A percentile compares a stretch with the other conserved stretches of the same genome.
phyloP scores from a whole-genome alignment of 2,888 invertebrate genomes.

The Sussaba pulchella region DNA sequence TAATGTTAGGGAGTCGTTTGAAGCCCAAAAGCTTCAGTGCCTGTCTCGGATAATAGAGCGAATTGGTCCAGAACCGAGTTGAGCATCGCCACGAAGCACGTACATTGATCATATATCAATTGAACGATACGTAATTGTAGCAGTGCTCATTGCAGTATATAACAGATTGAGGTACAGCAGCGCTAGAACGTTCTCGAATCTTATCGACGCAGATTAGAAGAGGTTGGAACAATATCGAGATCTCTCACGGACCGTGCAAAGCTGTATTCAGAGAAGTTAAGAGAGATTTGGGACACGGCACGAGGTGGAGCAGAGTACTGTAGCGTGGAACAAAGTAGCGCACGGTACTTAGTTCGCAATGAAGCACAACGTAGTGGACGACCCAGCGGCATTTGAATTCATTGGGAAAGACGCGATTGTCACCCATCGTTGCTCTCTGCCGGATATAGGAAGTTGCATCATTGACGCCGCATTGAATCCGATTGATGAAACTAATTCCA shows the following conservation, averaged over 20 bases:
- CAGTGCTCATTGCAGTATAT: background rate
- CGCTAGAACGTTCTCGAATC: background rate
- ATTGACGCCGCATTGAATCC: too few species aligned
- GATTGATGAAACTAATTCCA: background rate
- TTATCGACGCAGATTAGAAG: background rate
- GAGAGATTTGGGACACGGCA: background rate
- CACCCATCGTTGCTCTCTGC: background rate
- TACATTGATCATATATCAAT: background rate
- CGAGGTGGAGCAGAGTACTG: background rate
- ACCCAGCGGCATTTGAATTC: background rate
- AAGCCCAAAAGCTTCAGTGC: background rate
- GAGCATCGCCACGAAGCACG: background rate
- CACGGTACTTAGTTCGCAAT: background rate
- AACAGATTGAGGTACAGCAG: background rate
- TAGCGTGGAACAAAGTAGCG: background rate
- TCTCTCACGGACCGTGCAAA: background rate
- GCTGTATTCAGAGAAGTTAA: constrained; percentile 3
- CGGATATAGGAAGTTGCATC: background rate
- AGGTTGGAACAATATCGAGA: background rate
- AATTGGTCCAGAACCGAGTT: background rate
- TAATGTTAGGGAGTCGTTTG: too few species aligned
- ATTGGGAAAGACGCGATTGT: background rate
- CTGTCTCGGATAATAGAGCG: background rate
- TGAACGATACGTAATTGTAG: background rate
- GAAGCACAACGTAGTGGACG: background rate